A percentile compares a stretch with the other conserved stretches of the same genome.
Conservation (phyloP, 2,113 vertebrate genomes). For the Neolamprologus sp. region DNA sequence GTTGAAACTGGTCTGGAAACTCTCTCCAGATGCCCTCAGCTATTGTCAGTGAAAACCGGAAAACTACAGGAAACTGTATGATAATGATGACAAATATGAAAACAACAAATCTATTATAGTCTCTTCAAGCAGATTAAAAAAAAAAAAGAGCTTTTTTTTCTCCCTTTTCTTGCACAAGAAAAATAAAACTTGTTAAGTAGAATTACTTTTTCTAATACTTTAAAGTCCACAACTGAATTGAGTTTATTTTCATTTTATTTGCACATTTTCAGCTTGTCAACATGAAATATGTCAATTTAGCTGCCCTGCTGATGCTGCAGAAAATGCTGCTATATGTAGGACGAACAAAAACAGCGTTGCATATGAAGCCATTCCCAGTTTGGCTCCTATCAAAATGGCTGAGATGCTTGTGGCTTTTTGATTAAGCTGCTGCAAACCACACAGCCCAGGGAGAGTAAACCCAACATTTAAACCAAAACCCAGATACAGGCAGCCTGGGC, state of each 20-base stretch:
- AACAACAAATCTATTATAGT: neutral
- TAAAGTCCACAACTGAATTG: neutral
- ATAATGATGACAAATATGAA: neutral
- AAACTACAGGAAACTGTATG: neutral
- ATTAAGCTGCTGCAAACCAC: slow-evolving; percentile 71
- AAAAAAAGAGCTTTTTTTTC: neutral
- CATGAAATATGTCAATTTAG: slow-evolving; percentile 21
- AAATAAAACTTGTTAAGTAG: neutral
- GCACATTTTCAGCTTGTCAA: slow-evolving; percentile 51
- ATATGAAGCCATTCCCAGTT: slow-evolving; percentile 46
- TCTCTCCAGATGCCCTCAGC: slow-evolving; percentile 46
- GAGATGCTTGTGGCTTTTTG: slow-evolving; percentile 70
- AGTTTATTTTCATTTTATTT: slow-evolving; percentile 39
- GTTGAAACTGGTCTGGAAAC: slow-evolving; percentile 30
- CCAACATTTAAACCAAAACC: slow-evolving; percentile 71
- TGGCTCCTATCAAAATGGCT: slow-evolving; percentile 74
- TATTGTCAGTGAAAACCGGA: neutral
- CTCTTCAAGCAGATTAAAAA: neutral
- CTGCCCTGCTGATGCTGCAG: slow-evolving; percentile 52
- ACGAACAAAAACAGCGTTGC: slow-evolving; percentile 32
- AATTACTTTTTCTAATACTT: slow-evolving; percentile 11
- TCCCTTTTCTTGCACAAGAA: neutral
- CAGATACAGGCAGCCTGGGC: slow-evolving; percentile 69
- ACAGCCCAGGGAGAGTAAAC: slow-evolving; percentile 64
- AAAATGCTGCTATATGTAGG: slow-evolving; percentile 47